Evolutionary conservation across 2,888 invertebrate species (phyloP).

Genomic region (Limnephilus lunatus): DNA sequence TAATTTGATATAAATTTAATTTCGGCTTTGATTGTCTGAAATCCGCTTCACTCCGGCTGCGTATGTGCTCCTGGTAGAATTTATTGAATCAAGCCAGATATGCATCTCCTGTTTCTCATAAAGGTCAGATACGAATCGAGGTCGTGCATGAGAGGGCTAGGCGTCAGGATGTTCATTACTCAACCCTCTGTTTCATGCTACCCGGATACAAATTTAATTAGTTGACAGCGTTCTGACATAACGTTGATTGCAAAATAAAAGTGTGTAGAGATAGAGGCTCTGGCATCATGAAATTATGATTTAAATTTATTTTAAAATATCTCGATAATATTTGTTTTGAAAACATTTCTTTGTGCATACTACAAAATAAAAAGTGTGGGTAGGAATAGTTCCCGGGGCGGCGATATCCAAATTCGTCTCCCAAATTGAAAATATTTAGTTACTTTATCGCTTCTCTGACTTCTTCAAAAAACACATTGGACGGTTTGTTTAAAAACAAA

Average conservation of each 20-base stretch:
- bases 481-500: too few species aligned
- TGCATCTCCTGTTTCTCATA: slow-evolving; percentile 3
- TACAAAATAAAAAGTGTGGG: too few species aligned
- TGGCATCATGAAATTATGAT: too few species aligned
- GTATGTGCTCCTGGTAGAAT: slow-evolving; percentile 16
- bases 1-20: not conserved
- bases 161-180: not conserved
- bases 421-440: too few species aligned
- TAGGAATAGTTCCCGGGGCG: too few species aligned
- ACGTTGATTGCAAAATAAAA: not conserved
- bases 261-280: too few species aligned
- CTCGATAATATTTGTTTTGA: too few species aligned
- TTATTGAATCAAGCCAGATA: slow-evolving; percentile 26
- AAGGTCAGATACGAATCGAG: not conserved
- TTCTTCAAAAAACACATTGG: too few species aligned
- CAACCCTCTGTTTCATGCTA: slow-evolving; percentile 1
- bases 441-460: too few species aligned
- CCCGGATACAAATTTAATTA: slow-evolving; percentile 22
- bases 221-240: not conserved
- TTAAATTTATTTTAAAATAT: too few species aligned
- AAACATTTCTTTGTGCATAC: too few species aligned
- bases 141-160: not conserved
- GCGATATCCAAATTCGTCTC: too few species aligned
- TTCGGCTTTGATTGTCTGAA: not conserved
- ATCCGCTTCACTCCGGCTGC: not conserved